A percentile compares a stretch with the other conserved stretches of the same genome.
Conservation (phyloP, 1,140 invertebrate species). For the Bombus sibiricus region DNA sequence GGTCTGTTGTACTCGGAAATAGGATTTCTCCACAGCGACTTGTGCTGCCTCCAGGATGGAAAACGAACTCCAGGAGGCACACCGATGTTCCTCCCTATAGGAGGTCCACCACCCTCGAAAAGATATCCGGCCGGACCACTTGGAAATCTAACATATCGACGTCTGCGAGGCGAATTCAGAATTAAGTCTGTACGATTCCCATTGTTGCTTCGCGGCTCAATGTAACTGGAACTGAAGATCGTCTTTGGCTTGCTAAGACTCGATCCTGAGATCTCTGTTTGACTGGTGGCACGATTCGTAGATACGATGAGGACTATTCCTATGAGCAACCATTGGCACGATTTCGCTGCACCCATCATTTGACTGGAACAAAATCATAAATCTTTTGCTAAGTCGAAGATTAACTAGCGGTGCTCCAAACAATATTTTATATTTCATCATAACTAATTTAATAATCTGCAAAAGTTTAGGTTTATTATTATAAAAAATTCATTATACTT, state of each 20-base stretch:
- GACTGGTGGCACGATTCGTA: conserved; percentile 34
- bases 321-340: conserved; percentile 74
- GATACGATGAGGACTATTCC: conserved; percentile 69
- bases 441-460: too few relatives aligned
- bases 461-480: too few relatives aligned
- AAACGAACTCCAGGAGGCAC: conserved; percentile 63
- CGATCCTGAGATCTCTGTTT: conserved; percentile 32
- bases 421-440: too few relatives aligned
- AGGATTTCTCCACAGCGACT: conserved; percentile 76
- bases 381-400: neutral
- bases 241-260: neutral
- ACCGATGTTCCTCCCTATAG: conserved; percentile 68
- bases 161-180: conserved; percentile 51
- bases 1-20: conserved; percentile 72
- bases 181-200: conserved; percentile 41
- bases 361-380: neutral
- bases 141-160: conserved; percentile 73
- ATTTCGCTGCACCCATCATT: conserved; percentile 75
- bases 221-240: conserved; percentile 1
- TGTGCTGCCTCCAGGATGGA: conserved; percentile 76
- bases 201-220: neutral
- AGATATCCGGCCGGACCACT: conserved; percentile 61
- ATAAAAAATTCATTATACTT: too few relatives aligned
- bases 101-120: conserved; percentile 63
- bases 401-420: neutral